phyloP scores from a whole-genome alignment of 2,113 vertebrate species.

The Albula goreensis region DNA sequence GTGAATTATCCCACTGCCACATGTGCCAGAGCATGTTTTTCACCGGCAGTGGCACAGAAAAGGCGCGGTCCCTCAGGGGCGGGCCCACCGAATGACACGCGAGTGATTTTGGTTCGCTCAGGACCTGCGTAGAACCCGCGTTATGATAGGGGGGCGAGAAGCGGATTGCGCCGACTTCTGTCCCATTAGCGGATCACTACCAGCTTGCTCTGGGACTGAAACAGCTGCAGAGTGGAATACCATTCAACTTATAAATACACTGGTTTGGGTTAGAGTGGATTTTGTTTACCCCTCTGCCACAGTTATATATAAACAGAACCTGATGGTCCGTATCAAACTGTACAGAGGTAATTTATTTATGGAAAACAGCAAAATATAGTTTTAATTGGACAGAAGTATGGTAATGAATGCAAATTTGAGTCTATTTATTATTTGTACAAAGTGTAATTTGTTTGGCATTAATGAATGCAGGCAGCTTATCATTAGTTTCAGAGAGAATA shows the following conservation, averaged over 20 bases:
- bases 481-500: neutral
- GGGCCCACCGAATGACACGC: neutral
- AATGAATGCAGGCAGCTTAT: constrained; percentile 2
- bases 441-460: constrained; percentile 8
- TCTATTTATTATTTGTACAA: neutral
- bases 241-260: neutral
- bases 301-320: neutral
- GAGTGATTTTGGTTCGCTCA: neutral
- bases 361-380: constrained; percentile 1
- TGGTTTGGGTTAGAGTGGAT: neutral
- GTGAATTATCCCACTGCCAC: constrained; percentile 32
- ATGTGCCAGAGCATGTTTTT: constrained; percentile 28
- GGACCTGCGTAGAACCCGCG: neutral
- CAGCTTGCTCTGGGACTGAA: neutral
- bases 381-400: neutral
- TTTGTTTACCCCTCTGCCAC: neutral
- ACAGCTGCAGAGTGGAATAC: constrained; percentile 6
- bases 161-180: neutral
- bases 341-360: neutral
- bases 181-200: neutral
- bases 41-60: neutral
- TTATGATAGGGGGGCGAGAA: neutral
- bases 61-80: neutral
- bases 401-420: neutral
- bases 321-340: neutral